Percentiles rank a stretch among this genome's conserved stretches.
Conservation (phyloP, 2,113 vertebrate species). For the Halichoeres trimaculatus region DNA sequence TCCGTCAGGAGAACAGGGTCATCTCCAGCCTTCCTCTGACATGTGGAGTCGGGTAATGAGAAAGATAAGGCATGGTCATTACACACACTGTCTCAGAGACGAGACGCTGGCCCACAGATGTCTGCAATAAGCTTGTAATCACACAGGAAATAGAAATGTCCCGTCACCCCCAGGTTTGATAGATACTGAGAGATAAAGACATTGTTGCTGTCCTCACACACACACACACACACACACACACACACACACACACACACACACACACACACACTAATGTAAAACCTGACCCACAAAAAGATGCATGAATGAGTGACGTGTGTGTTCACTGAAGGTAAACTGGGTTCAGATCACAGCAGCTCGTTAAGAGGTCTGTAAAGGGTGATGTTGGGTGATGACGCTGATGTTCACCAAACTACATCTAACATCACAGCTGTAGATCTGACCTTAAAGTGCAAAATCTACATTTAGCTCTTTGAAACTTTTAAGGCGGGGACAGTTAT, state of each 20-base stretch:
- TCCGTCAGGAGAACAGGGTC: constrained; percentile 59
- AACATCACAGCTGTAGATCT: too few species aligned
- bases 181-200: constrained; percentile 4
- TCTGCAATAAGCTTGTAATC: constrained; percentile 55
- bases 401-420: too few species aligned
- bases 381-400: too few species aligned
- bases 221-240: background rate
- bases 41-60: constrained; percentile 68
- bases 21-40: constrained; percentile 63
- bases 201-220: background rate
- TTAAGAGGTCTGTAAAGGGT: background rate
- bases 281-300: constrained; percentile 42
- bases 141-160: constrained; percentile 17
- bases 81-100: constrained; percentile 52
- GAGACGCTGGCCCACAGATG: constrained; percentile 34
- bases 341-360: constrained; percentile 2
- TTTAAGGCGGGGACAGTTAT: too few species aligned
- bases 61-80: constrained; percentile 70
- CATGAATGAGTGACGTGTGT: constrained; percentile 1
- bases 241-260: too few species aligned
- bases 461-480: too few species aligned
- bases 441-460: too few species aligned
- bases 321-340: constrained; percentile 3
- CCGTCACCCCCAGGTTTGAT: constrained; percentile 14
- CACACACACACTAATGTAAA: too few species aligned